Evolutionary conservation across 1,140 invertebrate species (phyloP).

Genomic region (Aporrectodea caliginosa): DNA sequence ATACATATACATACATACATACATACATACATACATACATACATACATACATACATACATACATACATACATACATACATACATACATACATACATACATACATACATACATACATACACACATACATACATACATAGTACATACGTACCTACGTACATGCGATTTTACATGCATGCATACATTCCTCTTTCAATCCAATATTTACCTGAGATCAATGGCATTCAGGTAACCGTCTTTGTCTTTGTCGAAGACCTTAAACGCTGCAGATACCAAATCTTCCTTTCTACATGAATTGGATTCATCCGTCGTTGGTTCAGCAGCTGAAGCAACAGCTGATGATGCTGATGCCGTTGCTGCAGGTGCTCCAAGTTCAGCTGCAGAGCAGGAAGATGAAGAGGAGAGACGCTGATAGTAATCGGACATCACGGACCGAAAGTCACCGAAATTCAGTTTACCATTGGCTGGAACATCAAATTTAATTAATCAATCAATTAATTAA

Average conservation of each 20-base stretch:
- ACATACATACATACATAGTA: too few relatives aligned
- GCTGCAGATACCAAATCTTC: slow-evolving; percentile 14
- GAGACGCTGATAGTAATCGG: neutral
- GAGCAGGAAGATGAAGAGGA: neutral
- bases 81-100: too few relatives aligned
- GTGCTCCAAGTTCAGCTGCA: neutral
- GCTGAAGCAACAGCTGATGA: neutral
- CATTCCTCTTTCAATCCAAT: too few relatives aligned
- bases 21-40: too few relatives aligned
- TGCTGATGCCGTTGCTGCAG: neutral
- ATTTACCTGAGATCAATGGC: slow-evolving; percentile 19
- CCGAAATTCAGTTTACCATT: neutral
- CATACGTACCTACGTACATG: too few relatives aligned
- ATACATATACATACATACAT: too few relatives aligned
- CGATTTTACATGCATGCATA: too few relatives aligned
- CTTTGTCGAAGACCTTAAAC: slow-evolving; percentile 31
- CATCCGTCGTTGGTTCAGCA: neutral
- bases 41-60: too few relatives aligned
- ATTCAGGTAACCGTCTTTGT: slow-evolving; percentile 26
- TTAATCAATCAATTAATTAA: too few relatives aligned
- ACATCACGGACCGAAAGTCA: neutral
- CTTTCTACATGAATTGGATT: slow-evolving; percentile 1
- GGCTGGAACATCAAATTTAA: too few relatives aligned
- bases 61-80: too few relatives aligned
- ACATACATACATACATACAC: too few relatives aligned